Conservation (phyloP, 2,113 vertebrate genomes). For the Copsychus sechellarum region DNA sequence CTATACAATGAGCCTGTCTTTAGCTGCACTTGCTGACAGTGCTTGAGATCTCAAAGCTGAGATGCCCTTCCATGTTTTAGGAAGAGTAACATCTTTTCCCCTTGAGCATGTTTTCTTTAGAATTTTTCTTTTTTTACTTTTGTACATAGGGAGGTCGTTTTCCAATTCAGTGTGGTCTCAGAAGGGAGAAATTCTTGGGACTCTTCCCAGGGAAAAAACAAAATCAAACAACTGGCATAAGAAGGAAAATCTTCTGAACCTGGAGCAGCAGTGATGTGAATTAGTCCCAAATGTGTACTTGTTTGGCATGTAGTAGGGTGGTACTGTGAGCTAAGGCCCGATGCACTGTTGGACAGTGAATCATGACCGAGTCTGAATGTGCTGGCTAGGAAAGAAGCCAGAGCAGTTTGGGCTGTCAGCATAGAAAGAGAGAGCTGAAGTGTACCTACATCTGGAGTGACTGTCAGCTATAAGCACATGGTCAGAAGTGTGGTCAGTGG, state of each 20-base stretch:
- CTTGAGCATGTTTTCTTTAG: not conserved
- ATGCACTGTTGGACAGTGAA: not conserved
- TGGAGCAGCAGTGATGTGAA: not conserved
- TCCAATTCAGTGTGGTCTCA: not conserved
- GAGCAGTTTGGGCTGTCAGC: not conserved
- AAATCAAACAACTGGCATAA: not conserved
- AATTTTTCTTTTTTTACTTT: not conserved
- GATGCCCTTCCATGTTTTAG: not conserved
- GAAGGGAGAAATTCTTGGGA: not conserved
- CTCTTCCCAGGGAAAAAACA: not conserved
- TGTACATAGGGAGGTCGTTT: not conserved
- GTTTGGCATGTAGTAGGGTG: not conserved
- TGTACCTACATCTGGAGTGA: not conserved
- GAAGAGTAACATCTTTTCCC: not conserved
- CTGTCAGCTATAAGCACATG: not conserved
- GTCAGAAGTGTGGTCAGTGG: not conserved
- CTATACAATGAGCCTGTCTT: constrained; percentile 17
- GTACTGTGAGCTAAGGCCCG: not conserved
- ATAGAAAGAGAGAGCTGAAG: not conserved
- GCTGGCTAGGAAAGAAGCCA: not conserved
- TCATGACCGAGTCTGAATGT: not conserved
- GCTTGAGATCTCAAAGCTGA: not conserved
- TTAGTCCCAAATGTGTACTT: not conserved
- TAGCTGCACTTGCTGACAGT: not conserved
- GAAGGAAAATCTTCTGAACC: not conserved